These are phyloP conservation scores for Micropterix aruncella DNA, from an alignment of 2,888 invertebrate species.

Conservation along the genomic window DNA sequence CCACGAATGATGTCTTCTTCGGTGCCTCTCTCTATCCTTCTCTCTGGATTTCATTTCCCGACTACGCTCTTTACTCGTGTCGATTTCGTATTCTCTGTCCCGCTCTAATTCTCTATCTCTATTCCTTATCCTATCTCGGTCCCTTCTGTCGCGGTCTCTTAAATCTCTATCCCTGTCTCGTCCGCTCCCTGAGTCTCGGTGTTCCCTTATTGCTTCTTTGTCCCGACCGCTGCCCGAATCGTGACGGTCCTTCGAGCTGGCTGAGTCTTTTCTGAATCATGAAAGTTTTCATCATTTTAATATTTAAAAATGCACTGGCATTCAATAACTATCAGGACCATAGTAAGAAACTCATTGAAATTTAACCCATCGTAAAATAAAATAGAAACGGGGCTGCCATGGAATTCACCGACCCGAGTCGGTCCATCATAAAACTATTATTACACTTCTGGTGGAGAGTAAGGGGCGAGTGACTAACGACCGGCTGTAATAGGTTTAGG, in stretches of 20 bases:
- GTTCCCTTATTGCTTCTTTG: constrained; percentile 23
- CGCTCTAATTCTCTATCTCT: constrained; percentile 31
- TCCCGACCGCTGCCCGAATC: constrained; percentile 38
- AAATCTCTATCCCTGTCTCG: constrained; percentile 27
- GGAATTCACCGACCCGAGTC: no score
- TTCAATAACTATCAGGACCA: no score
- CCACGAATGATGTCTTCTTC: constrained; percentile 46
- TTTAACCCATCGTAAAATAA: no score
- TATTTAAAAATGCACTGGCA: background rate
- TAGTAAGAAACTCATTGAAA: no score
- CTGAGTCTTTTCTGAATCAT: constrained; percentile 29
- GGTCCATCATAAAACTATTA: no score
- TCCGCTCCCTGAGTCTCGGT: constrained; percentile 28
- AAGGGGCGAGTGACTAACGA: no score
- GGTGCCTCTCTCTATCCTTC: constrained; percentile 35
- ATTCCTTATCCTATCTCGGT: constrained; percentile 15
- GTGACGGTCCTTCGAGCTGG: constrained; percentile 32
- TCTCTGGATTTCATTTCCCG: constrained; percentile 21
- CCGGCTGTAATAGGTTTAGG: no score
- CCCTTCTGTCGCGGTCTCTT: constrained; percentile 29
- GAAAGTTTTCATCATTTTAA: background rate
- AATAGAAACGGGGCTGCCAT: no score
- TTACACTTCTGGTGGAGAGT: no score
- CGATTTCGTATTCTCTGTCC: constrained; percentile 32
- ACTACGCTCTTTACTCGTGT: constrained; percentile 22